Percentiles rank a stretch among this genome's conserved stretches.
These are phyloP conservation scores for Lepeophtheirus salmonis DNA, from an alignment of 1,140 invertebrate species.

Conservation along the genomic window DNA sequence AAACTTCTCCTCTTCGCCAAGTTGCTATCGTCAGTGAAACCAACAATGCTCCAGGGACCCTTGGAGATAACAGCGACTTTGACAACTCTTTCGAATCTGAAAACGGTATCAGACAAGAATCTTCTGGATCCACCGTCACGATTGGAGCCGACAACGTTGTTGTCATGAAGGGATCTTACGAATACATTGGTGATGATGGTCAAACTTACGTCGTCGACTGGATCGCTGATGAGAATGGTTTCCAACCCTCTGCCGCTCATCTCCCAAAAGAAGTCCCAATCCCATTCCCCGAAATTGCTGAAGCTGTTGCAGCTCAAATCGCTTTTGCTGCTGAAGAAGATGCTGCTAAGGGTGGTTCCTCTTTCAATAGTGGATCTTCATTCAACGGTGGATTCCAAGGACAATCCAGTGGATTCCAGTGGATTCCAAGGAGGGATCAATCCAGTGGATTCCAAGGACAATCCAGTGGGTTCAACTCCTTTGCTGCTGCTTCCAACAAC, in stretches of 20 bases:
- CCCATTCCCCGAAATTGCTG: slow-evolving; percentile 11
- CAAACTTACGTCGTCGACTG: slow-evolving; percentile 23
- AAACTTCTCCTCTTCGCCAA: background rate
- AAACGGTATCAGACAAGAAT: slow-evolving; percentile 2
- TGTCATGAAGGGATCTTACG: slow-evolving; percentile 19
- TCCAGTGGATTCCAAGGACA: slow-evolving; percentile 32
- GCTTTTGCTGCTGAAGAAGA: slow-evolving; percentile 8
- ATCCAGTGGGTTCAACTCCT: too few species aligned
- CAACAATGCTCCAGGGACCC: background rate
- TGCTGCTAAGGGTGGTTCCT: slow-evolving; percentile 5
- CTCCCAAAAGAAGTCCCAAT: slow-evolving; percentile 16
- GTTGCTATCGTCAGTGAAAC: background rate
- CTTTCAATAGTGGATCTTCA: slow-evolving; percentile 32
- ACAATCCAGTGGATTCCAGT: too few species aligned
- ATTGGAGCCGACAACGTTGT: slow-evolving; percentile 1
- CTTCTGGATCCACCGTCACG: background rate
- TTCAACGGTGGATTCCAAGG: slow-evolving; percentile 43
- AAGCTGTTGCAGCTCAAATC: slow-evolving; percentile 13
- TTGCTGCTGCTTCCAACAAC: too few species aligned
- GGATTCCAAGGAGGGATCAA: too few species aligned
- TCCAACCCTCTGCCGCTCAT: slow-evolving; percentile 36
- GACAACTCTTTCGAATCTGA: slow-evolving; percentile 9
- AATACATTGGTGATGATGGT: slow-evolving; percentile 19
- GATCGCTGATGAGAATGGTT: slow-evolving; percentile 46
- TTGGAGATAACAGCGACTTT: slow-evolving; percentile 8